These are phyloP conservation scores for Cephalopterus ornatus DNA, from an alignment of 2,113 vertebrate genomes.

Conservation along the genomic window DNA sequence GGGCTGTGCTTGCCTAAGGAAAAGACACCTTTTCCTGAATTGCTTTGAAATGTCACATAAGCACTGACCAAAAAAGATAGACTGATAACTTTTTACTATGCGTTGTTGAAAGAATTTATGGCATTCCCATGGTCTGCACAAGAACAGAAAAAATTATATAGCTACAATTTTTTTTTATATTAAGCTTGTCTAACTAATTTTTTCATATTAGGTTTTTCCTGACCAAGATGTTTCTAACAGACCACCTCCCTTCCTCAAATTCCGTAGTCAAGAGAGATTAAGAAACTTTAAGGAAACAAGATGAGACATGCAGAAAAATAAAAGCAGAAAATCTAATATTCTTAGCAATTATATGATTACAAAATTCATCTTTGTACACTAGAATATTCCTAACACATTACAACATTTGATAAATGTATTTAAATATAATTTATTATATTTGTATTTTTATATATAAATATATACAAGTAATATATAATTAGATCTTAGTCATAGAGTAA, in stretches of 20 bases:
- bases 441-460: not conserved
- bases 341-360: not conserved
- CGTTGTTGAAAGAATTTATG: not conserved
- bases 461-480: not conserved
- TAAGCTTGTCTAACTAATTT: not conserved
- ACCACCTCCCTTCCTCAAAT: not conserved
- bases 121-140: not conserved
- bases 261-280: not conserved
- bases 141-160: not conserved
- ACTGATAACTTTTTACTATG: not conserved
- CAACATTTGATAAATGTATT: not conserved
- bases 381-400: not conserved
- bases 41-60: not conserved
- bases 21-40: not conserved
- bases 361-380: not conserved
- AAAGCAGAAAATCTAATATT: not conserved
- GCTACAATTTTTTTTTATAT: not conserved
- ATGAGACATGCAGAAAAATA: slow-evolving; percentile 18
- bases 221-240: not conserved
- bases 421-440: not conserved
- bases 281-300: slow-evolving; percentile 8
- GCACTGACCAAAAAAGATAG: not conserved
- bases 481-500: not conserved
- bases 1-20: not conserved
- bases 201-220: not conserved